Evolutionary conservation across 2,888 invertebrate genomes (phyloP), one percentile per base, ranked within the genome.

Genomic region (Drosophila greeni): DNA sequence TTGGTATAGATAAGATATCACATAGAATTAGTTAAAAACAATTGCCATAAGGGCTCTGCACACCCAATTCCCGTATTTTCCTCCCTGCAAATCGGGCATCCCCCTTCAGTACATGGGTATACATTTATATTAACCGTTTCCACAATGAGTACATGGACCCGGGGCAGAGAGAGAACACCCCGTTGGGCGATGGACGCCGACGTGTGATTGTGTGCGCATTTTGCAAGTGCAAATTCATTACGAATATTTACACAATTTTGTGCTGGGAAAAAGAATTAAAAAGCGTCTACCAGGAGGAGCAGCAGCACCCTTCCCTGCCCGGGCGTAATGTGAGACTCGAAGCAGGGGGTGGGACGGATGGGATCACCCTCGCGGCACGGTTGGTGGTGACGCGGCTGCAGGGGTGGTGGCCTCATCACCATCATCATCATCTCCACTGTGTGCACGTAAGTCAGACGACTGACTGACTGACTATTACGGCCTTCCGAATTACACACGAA

Each of bases 201-300:
- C 36, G 36, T 65, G 48, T 43, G 40, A 40, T 11, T 42, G 42
- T 42, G 42, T 42, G 42, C 11, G 55, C 55, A 66, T 29, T 66
- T 66, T 42, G 66, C 60, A 36, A 53, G 51, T 48, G 61, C 58
- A 79, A 82, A 77, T 82, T 74, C 68, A 77, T 80, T 74, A 70
- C 64, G 66, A 73, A 74, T 76, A 82, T 82, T 82, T 76, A 58
- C 73, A 73, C 69, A 82, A 82, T 75, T 75, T 66, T n/a, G 36
- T 20, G 45, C 45, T 62, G 54, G 45, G 51, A 58, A 69, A 75
- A 77, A 70, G 55, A 60, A 64, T 64, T 57, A 54, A 62, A 64
- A 56, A 55, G 49, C 56, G 58, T 58, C 40, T 59, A 53, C 51
- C 45, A 45, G 42, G 36, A 53, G 43, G 53, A 36, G 18, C 29